Percentiles rank a stretch among this genome's conserved stretches.
phyloP scores from a whole-genome alignment of 2,888 invertebrate genomes.

The Drosophila aldrichi region DNA sequence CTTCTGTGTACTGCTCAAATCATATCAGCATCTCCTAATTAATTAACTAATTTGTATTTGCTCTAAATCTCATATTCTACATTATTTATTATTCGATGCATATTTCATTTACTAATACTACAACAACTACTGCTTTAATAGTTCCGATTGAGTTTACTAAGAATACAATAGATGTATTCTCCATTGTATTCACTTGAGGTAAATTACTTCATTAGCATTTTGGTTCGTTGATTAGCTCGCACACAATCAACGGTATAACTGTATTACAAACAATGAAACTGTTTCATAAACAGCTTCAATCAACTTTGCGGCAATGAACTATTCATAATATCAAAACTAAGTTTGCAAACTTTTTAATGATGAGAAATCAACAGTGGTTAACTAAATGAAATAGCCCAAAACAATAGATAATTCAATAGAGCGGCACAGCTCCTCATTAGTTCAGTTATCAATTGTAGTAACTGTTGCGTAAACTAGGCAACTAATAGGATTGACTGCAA shows the following conservation, averaged over 20 bases:
- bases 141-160: too few relatives aligned
- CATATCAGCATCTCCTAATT: too few relatives aligned
- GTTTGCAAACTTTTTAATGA: slow-evolving; percentile 28
- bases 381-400: slow-evolving; percentile 5
- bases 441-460: too few relatives aligned
- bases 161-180: too few relatives aligned
- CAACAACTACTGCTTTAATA: too few relatives aligned
- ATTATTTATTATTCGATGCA: too few relatives aligned
- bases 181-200: too few relatives aligned
- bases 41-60: too few relatives aligned
- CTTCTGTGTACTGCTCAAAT: too few relatives aligned
- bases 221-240: not conserved
- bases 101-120: too few relatives aligned
- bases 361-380: slow-evolving; percentile 19
- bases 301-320: slow-evolving; percentile 39
- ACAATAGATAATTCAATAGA: not conserved
- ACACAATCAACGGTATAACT: slow-evolving; percentile 3
- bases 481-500: not conserved
- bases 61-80: too few relatives aligned
- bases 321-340: slow-evolving; percentile 50
- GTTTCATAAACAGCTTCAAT: slow-evolving; percentile 34
- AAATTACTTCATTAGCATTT: too few relatives aligned
- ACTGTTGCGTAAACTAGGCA: not conserved
- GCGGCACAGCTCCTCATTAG: not conserved
- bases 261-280: slow-evolving; percentile 28